phyloP scores from a whole-genome alignment of 2,113 vertebrate genomes.

The Cyrtonyx montezumae region DNA sequence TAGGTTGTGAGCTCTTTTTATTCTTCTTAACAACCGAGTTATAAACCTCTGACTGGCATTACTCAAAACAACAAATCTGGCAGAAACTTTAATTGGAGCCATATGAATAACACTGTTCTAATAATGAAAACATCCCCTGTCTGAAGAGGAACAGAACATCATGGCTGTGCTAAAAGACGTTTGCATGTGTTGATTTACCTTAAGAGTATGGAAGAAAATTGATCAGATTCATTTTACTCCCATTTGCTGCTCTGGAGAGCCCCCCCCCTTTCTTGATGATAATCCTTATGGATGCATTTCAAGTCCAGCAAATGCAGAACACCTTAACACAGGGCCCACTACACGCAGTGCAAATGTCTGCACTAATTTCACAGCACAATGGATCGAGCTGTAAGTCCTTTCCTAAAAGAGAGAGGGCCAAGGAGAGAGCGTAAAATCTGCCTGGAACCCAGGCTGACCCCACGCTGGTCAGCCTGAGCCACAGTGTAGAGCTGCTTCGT shows the following conservation, averaged over 20 bases:
- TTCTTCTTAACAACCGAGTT: slow-evolving; percentile 20
- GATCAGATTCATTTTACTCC: background rate
- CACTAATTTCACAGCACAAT: background rate
- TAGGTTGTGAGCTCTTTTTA: background rate
- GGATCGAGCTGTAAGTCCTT: background rate
- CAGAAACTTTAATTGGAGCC: slow-evolving; percentile 17
- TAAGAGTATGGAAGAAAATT: background rate
- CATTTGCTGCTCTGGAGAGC: background rate
- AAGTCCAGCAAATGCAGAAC: background rate
- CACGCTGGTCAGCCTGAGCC: background rate
- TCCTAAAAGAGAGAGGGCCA: background rate
- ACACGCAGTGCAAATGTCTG: background rate
- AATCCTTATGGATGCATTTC: background rate
- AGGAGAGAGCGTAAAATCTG: background rate
- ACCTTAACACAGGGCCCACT: background rate
- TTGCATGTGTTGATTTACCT: background rate
- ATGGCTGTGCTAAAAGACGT: background rate
- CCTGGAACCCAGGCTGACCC: background rate
- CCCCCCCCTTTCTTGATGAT: background rate
- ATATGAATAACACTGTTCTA: background rate
- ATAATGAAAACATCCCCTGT: background rate
- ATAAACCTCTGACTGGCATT: slow-evolving; percentile 21
- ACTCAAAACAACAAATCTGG: background rate
- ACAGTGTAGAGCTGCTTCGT: background rate
- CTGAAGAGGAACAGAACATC: background rate